Conservation (phyloP, 2,113 vertebrate genomes). For the Jaculus jaculus region DNA sequence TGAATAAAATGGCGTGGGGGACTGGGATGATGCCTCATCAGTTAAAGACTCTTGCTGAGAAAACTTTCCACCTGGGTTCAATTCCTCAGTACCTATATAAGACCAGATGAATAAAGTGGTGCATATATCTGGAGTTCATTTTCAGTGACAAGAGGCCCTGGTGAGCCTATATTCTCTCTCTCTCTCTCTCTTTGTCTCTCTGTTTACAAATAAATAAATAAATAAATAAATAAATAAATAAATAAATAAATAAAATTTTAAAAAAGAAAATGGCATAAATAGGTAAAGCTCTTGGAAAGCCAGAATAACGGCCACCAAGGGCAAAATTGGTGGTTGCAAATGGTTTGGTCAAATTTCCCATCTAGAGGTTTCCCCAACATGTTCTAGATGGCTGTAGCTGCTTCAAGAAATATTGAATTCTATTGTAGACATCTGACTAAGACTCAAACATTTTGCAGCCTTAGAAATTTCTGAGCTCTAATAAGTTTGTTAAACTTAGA, state of each 20-base stretch:
- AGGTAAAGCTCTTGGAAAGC: background rate
- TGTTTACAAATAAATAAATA: too few species aligned
- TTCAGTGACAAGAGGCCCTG: too few species aligned
- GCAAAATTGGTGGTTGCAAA: background rate
- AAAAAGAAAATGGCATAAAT: background rate
- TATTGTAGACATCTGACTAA: background rate
- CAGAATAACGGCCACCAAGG: background rate
- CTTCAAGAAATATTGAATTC: background rate
- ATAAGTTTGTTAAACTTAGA: background rate
- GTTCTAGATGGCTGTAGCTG: background rate
- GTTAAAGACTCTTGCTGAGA: too few species aligned
- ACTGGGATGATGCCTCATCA: too few species aligned
- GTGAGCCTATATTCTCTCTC: too few species aligned
- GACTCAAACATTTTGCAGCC: background rate
- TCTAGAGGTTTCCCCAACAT: background rate
- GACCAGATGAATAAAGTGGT: too few species aligned
- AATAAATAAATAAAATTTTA: too few species aligned
- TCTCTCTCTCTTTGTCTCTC: too few species aligned
- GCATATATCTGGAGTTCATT: too few species aligned
- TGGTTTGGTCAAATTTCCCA: background rate
- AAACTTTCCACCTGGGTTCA: too few species aligned
- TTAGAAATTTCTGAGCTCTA: background rate
- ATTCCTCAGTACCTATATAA: too few species aligned
- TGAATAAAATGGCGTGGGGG: background rate
- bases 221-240: too few species aligned